Conservation (phyloP, 2,888 invertebrate genomes). For the Ptychoptera contaminata region DNA sequence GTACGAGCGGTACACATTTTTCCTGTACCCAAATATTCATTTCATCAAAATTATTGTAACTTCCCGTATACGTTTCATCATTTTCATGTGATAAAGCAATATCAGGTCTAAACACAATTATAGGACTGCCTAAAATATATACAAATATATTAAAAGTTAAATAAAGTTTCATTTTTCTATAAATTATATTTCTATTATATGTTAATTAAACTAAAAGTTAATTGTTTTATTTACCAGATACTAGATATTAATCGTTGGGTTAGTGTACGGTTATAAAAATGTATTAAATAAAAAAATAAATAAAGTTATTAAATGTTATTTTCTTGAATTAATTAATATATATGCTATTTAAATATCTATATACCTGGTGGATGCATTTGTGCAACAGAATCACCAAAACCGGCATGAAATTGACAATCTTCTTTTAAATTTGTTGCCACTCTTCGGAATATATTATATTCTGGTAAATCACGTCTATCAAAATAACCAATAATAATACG, state of each 20-base stretch:
- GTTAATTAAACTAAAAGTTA: neutral
- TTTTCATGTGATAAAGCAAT: slow-evolving; percentile 62
- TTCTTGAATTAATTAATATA: no score
- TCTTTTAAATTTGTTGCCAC: slow-evolving; percentile 82
- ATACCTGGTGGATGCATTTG: slow-evolving; percentile 74
- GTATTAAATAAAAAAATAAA: no score
- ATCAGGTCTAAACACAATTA: slow-evolving; percentile 71
- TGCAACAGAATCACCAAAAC: slow-evolving; percentile 67
- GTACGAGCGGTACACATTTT: slow-evolving; percentile 89
- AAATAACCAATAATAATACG: slow-evolving; percentile 85
- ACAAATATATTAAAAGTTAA: neutral
- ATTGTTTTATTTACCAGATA: neutral
- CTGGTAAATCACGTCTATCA: slow-evolving; percentile 58
- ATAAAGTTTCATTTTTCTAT: neutral
- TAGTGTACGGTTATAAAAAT: no score
- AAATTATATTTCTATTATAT: neutral
- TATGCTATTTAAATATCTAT: slow-evolving; percentile 8
- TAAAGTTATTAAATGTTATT: no score
- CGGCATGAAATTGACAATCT: slow-evolving; percentile 88
- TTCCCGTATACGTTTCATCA: slow-evolving; percentile 71
- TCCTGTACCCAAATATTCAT: slow-evolving; percentile 80
- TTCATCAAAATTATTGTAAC: slow-evolving; percentile 60
- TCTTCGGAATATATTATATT: slow-evolving; percentile 63
- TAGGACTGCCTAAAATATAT: slow-evolving; percentile 44
- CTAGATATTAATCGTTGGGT: no score